phyloP scores from a whole-genome alignment of 1,140 invertebrate species.

The Mamestra configurata region DNA sequence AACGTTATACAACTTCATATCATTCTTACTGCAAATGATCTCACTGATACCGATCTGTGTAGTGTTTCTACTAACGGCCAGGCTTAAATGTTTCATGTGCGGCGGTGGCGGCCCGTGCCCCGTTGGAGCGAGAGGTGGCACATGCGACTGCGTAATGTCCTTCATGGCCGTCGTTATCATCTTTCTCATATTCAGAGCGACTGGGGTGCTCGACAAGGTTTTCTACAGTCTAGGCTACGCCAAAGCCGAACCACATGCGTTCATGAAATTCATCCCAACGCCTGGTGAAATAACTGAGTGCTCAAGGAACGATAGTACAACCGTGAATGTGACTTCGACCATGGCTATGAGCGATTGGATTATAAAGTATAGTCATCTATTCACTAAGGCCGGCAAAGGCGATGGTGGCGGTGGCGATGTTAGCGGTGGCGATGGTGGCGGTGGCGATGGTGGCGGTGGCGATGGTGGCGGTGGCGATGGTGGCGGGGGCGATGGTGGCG shows the following conservation, averaged over 20 bases:
- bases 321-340: not conserved
- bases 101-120: constrained; percentile 70
- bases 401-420: too few species aligned
- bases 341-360: not conserved
- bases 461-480: too few species aligned
- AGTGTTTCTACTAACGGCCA: constrained; percentile 74
- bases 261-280: constrained; percentile 64
- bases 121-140: constrained; percentile 66
- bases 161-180: constrained; percentile 69
- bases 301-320: constrained; percentile 69
- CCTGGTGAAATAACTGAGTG: constrained; percentile 74
- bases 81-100: constrained; percentile 78
- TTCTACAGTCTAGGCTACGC: constrained; percentile 75
- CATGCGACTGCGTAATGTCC: constrained; percentile 76
- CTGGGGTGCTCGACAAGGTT: constrained; percentile 77
- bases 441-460: too few species aligned
- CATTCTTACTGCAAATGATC: constrained; percentile 77
- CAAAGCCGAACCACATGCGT: constrained; percentile 55
- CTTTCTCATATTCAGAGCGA: constrained; percentile 77
- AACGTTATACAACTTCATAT: constrained; percentile 80
- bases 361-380: not conserved
- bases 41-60: constrained; percentile 79
- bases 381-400: not conserved
- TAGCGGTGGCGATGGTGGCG: too few species aligned
- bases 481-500: too few species aligned